Percentiles rank a stretch among this genome's conserved stretches.
These are phyloP conservation scores for Zingel zingel DNA, from an alignment of 2,113 vertebrate species.

Conservation along the genomic window DNA sequence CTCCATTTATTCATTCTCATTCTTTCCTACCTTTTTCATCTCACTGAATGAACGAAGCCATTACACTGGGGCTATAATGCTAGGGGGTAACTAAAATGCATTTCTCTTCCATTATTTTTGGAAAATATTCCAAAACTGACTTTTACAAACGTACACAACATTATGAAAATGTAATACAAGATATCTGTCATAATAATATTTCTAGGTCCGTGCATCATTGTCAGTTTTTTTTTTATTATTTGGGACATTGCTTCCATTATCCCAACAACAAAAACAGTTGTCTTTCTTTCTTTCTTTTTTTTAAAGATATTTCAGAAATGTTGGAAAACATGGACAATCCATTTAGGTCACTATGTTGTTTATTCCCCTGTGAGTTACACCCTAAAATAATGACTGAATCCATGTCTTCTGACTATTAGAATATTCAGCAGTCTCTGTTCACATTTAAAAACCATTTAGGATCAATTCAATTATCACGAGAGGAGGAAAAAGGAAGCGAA, in stretches of 20 bases:
- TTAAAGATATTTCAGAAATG: neutral
- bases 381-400: constrained; percentile 21
- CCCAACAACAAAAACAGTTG: neutral
- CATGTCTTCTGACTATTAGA: constrained; percentile 29
- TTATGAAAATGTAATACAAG: neutral
- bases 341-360: constrained; percentile 38
- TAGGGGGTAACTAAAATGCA: neutral
- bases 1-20: neutral
- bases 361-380: constrained; percentile 29
- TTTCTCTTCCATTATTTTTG: neutral
- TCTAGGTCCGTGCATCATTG: neutral
- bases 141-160: neutral
- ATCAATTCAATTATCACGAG: constrained; percentile 57
- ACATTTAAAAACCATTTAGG: constrained; percentile 46
- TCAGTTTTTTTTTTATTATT: neutral
- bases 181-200: neutral
- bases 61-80: neutral
- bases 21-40: neutral
- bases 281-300: no score
- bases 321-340: constrained; percentile 40
- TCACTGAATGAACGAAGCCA: neutral
- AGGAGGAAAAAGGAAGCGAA: constrained; percentile 20
- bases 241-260: neutral
- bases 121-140: neutral
- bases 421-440: constrained; percentile 39